Base-by-base conservation (phyloP, 2,797 vertebrate species). In the Sebastiscus albofasciatus region DNA sequence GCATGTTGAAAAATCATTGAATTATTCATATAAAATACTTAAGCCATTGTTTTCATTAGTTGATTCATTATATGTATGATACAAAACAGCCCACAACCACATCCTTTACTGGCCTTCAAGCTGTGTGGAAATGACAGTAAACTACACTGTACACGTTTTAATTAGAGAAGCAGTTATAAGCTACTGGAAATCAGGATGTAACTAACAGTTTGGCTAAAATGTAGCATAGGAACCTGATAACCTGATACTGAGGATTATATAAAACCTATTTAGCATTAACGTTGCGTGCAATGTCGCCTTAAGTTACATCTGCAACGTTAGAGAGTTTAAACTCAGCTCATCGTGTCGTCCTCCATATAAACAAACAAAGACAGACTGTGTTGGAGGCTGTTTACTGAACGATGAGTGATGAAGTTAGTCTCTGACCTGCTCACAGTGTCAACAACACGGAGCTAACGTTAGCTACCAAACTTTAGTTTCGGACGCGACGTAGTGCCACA, bases 381-480 rank as follows among this genome's bases (percentile, higher is more conserved):
- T 14, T 29, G 6, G 5, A 49, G 18, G 46, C 46, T 49, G 6
- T 20, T 49, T 18, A 20, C 46, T 18, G 31, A 26, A 65, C 1
- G 34, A 0, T 7, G 3, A 34, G 6, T 16, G 6, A 56, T 14
- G 4, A 2, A 26, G 55, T 31, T 29, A 8, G 7, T 22, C 67
- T 59, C 8, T 24, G 39, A 75, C 18, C 42, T 20, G 8, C 46
- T 49, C 20, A 5, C 24, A 42, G 24, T 58, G 58, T 69, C 69
- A 84, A 83, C 72, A 87, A 69, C 76, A 87, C 67, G 27, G 10
- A 74, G 59, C 6, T 18, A 65, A 65, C 62, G 13, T 64, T 64
- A 56, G 36, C 46, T 29, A 42, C 29, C 46, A 26, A 79, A 83
- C 52, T 68, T 60, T 84, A 52, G 66, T 80, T 80, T 84, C 72